A percentile compares a stretch with the other conserved stretches of the same genome.
phyloP scores from a whole-genome alignment of 2,113 vertebrate genomes.

The Cygnus buccinator region DNA sequence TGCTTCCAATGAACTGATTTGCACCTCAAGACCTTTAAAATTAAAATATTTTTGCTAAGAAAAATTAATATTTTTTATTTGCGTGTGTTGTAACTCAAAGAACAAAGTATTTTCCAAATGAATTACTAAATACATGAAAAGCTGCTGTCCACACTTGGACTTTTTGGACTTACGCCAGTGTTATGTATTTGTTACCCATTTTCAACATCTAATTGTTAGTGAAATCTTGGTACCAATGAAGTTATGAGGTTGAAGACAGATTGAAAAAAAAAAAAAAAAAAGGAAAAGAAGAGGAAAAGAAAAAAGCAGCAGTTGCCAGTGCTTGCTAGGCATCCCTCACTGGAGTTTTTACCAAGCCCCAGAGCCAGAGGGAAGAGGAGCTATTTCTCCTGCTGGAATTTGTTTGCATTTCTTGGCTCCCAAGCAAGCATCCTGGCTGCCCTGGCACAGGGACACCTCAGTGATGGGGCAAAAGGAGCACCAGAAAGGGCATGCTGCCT shows the following conservation, averaged over 20 bases:
- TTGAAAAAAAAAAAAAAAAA: background rate
- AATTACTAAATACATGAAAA: background rate
- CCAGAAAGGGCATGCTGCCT: fast-evolving
- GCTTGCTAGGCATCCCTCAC: background rate
- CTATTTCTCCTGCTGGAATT: background rate
- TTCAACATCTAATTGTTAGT: background rate
- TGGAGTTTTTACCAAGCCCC: background rate
- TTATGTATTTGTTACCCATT: fast-evolving
- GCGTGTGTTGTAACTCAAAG: background rate
- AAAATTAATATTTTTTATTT: background rate
- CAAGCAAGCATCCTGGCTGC: background rate
- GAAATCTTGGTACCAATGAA: background rate
- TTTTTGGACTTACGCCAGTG: background rate
- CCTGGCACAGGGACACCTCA: background rate
- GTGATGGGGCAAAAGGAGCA: background rate
- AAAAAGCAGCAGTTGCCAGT: background rate
- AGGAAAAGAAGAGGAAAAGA: background rate
- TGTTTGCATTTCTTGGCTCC: background rate
- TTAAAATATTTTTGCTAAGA: background rate
- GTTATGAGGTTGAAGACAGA: background rate
- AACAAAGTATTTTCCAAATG: background rate
- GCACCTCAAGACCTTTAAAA: background rate
- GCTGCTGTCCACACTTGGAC: background rate
- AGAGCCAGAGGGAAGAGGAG: background rate
- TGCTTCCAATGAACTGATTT: background rate